Conservation (phyloP, 2,797 vertebrate species). For the Eospalax fontanierii region DNA sequence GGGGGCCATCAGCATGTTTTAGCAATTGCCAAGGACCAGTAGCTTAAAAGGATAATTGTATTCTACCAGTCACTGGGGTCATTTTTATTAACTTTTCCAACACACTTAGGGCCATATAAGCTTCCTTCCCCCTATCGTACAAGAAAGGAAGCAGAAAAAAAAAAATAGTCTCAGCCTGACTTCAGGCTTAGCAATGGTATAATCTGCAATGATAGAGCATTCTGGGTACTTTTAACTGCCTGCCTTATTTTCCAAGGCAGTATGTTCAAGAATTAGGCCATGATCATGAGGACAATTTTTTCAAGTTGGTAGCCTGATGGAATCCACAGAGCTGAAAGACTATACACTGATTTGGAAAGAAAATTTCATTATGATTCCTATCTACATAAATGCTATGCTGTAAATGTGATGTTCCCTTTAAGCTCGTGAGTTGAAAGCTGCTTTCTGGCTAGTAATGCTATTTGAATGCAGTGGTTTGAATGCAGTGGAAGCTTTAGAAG, state of each 20-base stretch:
- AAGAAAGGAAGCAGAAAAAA: not conserved
- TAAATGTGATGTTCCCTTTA: not conserved
- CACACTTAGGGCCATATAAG: not conserved
- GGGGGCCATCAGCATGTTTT: not conserved
- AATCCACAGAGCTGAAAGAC: not conserved
- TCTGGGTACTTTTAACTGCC: not conserved
- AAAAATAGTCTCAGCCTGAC: not conserved
- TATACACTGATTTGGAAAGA: slow-evolving; percentile 22
- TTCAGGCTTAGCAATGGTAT: not conserved
- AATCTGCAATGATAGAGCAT: not conserved
- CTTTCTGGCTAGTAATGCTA: not conserved
- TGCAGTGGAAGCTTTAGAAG: not conserved
- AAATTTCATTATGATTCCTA: not conserved
- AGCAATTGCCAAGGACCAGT: not conserved
- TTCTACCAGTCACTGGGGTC: not conserved
- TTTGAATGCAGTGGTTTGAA: not conserved
- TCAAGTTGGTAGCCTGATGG: not conserved
- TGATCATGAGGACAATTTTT: not conserved
- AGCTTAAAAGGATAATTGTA: slow-evolving; percentile 33
- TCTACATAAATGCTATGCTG: not conserved
- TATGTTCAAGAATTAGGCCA: not conserved
- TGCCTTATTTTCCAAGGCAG: not conserved
- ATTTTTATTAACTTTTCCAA: not conserved
- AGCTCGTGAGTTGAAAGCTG: not conserved
- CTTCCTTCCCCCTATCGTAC: slow-evolving; percentile 35